These are phyloP conservation scores for Zootoca vivipara DNA, from an alignment of 2,113 vertebrate species.

Conservation along the genomic window DNA sequence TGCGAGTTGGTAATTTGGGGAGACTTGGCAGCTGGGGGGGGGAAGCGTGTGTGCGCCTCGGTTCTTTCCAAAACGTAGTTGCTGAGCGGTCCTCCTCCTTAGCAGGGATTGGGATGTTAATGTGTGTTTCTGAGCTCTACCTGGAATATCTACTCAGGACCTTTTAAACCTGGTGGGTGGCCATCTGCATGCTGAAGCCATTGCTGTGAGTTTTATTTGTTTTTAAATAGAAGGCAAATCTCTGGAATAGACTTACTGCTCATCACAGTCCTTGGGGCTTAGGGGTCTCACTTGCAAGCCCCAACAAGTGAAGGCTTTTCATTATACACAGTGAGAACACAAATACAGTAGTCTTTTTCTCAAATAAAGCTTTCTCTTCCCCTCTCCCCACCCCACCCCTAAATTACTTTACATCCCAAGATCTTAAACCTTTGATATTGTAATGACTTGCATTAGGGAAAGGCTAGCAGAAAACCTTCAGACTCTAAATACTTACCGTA, in stretches of 20 bases:
- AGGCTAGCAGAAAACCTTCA: neutral
- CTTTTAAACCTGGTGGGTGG: neutral
- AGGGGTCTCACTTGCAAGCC: neutral
- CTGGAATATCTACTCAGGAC: neutral
- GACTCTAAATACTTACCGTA: neutral
- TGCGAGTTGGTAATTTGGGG: neutral
- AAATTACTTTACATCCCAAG: neutral
- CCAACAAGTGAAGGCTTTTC: neutral
- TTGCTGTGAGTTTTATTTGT: neutral
- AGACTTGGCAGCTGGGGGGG: neutral
- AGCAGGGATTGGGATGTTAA: neutral
- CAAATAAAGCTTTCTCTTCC: neutral
- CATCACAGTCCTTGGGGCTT: neutral
- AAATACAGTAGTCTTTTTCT: neutral
- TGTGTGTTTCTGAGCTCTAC: no score
- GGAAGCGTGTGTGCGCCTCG: rapidly evolving
- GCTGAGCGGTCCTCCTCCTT: neutral
- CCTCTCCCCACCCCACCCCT: neutral
- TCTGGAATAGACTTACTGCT: neutral
- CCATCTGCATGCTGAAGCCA: no score
- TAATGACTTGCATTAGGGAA: neutral
- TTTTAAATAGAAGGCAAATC: neutral
- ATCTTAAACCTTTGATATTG: neutral
- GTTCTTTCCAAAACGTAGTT: neutral
- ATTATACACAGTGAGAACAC: neutral